phyloP scores from a whole-genome alignment of 2,797 vertebrate species.

The Carapus acus region DNA sequence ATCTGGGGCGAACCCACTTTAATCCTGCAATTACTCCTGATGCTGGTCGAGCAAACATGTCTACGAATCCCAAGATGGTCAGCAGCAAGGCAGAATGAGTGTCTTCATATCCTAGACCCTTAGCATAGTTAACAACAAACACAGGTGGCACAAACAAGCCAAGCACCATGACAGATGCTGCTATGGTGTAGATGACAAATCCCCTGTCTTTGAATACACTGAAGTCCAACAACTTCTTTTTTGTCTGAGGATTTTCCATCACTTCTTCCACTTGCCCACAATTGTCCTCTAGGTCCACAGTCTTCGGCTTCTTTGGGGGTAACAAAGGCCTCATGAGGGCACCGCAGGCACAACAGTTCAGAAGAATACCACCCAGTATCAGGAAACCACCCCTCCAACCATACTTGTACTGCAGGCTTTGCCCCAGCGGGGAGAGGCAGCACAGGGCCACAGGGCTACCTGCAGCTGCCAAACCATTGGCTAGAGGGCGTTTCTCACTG shows the following conservation, averaged over 20 bases:
- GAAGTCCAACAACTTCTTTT: constrained; percentile 83
- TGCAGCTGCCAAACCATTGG: constrained; percentile 89
- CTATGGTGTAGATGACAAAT: constrained; percentile 84
- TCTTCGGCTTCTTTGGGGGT: constrained; percentile 51
- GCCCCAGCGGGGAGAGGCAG: constrained; percentile 86
- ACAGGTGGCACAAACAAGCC: constrained; percentile 94
- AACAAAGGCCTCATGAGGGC: constrained; percentile 88
- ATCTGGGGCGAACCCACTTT: constrained; percentile 83
- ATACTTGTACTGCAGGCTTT: constrained; percentile 81
- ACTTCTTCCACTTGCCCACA: constrained; percentile 15
- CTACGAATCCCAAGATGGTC: constrained; percentile 86
- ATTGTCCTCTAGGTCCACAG: constrained; percentile 10
- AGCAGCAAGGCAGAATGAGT: constrained; percentile 88
- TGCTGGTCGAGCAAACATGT: constrained; percentile 89
- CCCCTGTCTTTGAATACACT: constrained; percentile 84
- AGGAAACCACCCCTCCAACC: constrained; percentile 96
- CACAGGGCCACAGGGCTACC: constrained; percentile 93
- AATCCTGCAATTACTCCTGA: constrained; percentile 85
- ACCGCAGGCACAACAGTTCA: constrained; percentile 92
- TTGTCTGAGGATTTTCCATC: constrained; percentile 58
- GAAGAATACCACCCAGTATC: constrained; percentile 86
- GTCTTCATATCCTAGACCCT: constrained; percentile 82
- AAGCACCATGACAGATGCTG: constrained; percentile 91
- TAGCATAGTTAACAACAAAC: constrained; percentile 92
- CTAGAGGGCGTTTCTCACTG: constrained; percentile 83